Evolutionary conservation across 2,888 invertebrate species (phyloP).

Genomic region (Rhagium mordax): DNA sequence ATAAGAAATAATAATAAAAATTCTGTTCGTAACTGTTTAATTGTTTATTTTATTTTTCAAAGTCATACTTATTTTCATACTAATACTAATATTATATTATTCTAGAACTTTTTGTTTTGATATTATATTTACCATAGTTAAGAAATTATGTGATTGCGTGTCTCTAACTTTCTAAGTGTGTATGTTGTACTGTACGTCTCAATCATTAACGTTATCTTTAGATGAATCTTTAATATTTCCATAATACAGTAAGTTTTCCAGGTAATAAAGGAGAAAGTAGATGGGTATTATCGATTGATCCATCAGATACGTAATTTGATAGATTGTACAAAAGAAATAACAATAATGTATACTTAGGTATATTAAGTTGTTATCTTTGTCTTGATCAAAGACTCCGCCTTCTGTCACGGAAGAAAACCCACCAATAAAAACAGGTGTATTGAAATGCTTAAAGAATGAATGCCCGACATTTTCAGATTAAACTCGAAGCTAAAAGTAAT

Average conservation of each 20-base stretch:
- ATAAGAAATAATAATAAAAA: too few species aligned
- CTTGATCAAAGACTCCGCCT: slow-evolving; percentile 62
- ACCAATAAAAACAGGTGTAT: slow-evolving; percentile 64
- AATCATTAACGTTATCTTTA: background rate
- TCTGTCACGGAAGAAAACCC: slow-evolving; percentile 67
- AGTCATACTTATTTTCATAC: too few species aligned
- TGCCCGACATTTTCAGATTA: slow-evolving; percentile 38
- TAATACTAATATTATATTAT: too few species aligned
- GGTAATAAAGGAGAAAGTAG: slow-evolving; percentile 15
- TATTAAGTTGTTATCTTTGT: slow-evolving; percentile 57
- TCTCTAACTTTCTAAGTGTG: too few species aligned
- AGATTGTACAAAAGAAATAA: slow-evolving; percentile 53
- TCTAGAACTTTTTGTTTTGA: too few species aligned
- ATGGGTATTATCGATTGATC: slow-evolving; percentile 34
- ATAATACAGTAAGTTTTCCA: slow-evolving; percentile 17
- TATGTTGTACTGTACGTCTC: background rate
- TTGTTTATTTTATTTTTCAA: too few species aligned
- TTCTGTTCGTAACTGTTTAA: too few species aligned
- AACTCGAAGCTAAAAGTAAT: background rate
- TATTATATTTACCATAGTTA: too few species aligned
- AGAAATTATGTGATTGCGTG: background rate
- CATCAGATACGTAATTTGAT: slow-evolving; percentile 41
- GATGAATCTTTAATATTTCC: slow-evolving; percentile 17
- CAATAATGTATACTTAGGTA: slow-evolving; percentile 48
- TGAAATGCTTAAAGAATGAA: slow-evolving; percentile 43